phyloP scores from a whole-genome alignment of 2,888 invertebrate genomes.

The Autographa gamma region DNA sequence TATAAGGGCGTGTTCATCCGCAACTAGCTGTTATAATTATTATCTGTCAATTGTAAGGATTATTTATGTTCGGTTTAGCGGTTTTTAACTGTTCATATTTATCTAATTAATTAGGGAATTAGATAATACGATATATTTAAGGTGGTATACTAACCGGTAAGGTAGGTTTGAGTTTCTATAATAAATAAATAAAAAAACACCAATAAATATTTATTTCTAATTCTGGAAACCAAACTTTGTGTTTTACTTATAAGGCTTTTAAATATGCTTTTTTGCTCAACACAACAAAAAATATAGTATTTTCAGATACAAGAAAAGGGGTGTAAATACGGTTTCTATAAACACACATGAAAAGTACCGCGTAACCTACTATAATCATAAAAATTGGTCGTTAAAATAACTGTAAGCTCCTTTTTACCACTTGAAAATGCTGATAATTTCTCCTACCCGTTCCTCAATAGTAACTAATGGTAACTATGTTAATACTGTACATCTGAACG shows the following conservation, averaged over 20 bases:
- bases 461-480: not conserved
- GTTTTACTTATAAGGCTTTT: too few species aligned
- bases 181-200: not conserved
- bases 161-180: not conserved
- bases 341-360: too few species aligned
- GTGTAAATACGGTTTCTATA: too few species aligned
- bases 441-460: not conserved
- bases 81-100: conserved; percentile 24
- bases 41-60: conserved; percentile 44
- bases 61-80: conserved; percentile 47
- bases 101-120: conserved; percentile 37
- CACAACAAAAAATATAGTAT: too few species aligned
- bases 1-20: conserved; percentile 63
- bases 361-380: too few species aligned
- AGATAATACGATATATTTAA: conserved; percentile 25
- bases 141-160: conserved; percentile 6
- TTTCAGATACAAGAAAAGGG: too few species aligned
- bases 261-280: too few species aligned
- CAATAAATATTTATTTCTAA: too few species aligned
- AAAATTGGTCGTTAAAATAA: too few species aligned
- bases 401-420: too few species aligned
- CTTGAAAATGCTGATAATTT: not conserved
- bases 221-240: too few species aligned
- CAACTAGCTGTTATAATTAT: conserved; percentile 53
- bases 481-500: conserved; percentile 34